These are phyloP conservation scores for Cheiracanthium punctorium DNA, from an alignment of 2,888 invertebrate genomes.

Conservation along the genomic window DNA sequence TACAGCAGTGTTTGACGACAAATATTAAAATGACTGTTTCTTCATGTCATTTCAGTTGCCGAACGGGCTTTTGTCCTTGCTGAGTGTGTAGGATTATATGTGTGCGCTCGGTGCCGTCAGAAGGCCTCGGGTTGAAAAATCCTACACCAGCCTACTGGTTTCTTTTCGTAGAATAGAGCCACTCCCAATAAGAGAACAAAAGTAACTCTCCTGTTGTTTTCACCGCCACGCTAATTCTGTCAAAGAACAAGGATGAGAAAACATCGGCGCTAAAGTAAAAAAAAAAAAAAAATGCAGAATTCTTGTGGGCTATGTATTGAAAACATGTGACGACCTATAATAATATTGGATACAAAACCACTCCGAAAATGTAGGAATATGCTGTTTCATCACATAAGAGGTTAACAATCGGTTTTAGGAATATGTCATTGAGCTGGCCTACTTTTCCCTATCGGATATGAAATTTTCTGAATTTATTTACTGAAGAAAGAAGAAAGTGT, in stretches of 20 bases:
- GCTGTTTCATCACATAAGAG: too few relatives aligned
- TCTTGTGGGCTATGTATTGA: not conserved
- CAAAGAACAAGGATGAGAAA: not conserved
- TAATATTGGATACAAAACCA: too few relatives aligned
- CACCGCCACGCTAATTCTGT: not conserved
- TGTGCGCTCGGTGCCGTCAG: not conserved
- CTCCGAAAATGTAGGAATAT: too few relatives aligned
- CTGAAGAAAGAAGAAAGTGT: too few relatives aligned
- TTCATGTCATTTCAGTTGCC: too few relatives aligned
- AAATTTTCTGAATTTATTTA: too few relatives aligned
- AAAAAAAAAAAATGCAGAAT: not conserved
- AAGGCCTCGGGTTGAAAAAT: not conserved
- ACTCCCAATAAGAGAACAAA: not conserved
- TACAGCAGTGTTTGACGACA: too few relatives aligned
- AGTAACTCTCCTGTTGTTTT: not conserved
- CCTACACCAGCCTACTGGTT: conserved; percentile 1
- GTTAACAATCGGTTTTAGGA: too few relatives aligned
- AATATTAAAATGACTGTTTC: too few relatives aligned
- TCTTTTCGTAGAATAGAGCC: not conserved
- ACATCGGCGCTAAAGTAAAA: not conserved
- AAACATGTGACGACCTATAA: not conserved
- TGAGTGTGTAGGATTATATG: not conserved
- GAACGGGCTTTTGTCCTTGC: not conserved
- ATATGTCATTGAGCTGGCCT: too few relatives aligned
- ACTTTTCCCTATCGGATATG: too few relatives aligned